These are phyloP conservation scores for Arnoldichthys spilopterus DNA, from an alignment of 2,797 vertebrate species.

Conservation along the genomic window DNA sequence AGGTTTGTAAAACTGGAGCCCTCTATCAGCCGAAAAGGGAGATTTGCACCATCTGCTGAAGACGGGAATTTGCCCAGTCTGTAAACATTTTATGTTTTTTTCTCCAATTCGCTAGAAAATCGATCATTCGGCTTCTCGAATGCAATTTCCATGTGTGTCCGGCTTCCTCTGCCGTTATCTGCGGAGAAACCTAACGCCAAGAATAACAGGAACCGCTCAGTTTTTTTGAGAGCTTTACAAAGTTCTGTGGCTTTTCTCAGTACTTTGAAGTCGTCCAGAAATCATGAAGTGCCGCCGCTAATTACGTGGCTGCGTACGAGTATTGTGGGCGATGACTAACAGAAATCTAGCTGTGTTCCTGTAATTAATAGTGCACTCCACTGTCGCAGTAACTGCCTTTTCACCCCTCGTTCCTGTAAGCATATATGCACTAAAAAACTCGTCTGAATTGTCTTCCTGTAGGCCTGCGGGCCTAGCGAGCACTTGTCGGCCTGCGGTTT, in stretches of 20 bases:
- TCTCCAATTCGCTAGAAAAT: constrained; percentile 49
- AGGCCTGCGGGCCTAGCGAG: background rate
- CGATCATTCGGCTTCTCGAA: constrained; percentile 52
- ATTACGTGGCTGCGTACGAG: constrained; percentile 73
- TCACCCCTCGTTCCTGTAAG: constrained; percentile 57
- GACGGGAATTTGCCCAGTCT: constrained; percentile 46
- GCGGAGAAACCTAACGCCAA: constrained; percentile 60
- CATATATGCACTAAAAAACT: constrained; percentile 52
- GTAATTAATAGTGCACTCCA: constrained; percentile 66
- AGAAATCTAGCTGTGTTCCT: constrained; percentile 61
- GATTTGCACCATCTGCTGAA: background rate
- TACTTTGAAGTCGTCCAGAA: constrained; percentile 79
- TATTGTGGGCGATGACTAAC: constrained; percentile 72
- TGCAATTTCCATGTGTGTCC: constrained; percentile 42
- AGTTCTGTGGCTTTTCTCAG: constrained; percentile 67
- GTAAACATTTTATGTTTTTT: constrained; percentile 26
- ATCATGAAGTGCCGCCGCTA: constrained; percentile 73
- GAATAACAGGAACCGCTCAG: constrained; percentile 65
- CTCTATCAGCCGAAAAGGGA: constrained; percentile 1
- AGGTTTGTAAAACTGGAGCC: constrained; percentile 11
- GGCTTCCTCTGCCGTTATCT: constrained; percentile 54
- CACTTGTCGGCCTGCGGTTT: background rate
- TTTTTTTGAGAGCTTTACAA: constrained; percentile 62
- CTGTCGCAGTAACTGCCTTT: constrained; percentile 64
- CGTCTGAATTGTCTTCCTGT: background rate